phyloP scores from a whole-genome alignment of 2,888 invertebrate genomes.

The Fissipunctia ypsillon region DNA sequence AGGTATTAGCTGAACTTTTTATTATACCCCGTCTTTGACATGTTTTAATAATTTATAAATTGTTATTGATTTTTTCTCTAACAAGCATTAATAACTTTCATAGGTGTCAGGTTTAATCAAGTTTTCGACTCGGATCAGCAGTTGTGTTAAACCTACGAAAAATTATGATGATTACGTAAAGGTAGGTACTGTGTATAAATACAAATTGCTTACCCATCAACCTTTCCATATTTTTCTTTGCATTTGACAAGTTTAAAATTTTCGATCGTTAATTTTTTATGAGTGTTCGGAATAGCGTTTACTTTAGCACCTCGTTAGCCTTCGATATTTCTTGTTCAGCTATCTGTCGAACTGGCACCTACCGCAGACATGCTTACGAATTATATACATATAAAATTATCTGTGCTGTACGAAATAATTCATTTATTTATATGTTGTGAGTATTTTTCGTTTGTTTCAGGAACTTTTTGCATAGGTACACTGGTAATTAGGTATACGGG shows the following conservation, averaged over 20 bases:
- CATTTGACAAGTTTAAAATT: constrained; percentile 75
- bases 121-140: background rate
- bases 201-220: constrained; percentile 54
- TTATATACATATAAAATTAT: constrained; percentile 57
- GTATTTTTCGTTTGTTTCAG: background rate
- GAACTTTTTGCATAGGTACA: no score
- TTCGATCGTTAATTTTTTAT: constrained; percentile 81
- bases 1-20: constrained; percentile 13
- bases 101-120: constrained; percentile 11
- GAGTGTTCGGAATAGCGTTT: constrained; percentile 83
- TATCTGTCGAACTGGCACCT: constrained; percentile 78
- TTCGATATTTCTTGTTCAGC: constrained; percentile 78
- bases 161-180: constrained; percentile 19
- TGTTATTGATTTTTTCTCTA: constrained; percentile 28
- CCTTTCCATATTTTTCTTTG: constrained; percentile 68
- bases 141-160: background rate
- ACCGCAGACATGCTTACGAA: constrained; percentile 79
- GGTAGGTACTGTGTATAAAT: constrained; percentile 32
- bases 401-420: background rate
- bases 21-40: constrained; percentile 6
- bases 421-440: background rate
- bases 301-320: constrained; percentile 88
- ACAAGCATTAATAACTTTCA: constrained; percentile 5
- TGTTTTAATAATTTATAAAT: constrained; percentile 6
- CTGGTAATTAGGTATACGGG: background rate